Conservation (phyloP, 2,113 vertebrate genomes). For the Psittacula cyanocephala region DNA sequence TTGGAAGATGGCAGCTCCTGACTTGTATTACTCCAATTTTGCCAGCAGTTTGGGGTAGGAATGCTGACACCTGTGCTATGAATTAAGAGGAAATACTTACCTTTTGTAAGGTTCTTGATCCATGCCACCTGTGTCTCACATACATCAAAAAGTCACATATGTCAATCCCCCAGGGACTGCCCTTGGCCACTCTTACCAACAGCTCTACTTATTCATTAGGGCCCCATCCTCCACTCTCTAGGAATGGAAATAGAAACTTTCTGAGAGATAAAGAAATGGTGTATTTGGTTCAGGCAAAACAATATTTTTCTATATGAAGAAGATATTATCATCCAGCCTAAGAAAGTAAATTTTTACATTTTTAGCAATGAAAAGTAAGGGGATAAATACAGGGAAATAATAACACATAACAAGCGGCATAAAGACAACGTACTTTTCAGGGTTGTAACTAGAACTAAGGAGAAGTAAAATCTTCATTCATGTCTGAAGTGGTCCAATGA, state of each 20-base stretch:
- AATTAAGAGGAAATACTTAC: not conserved
- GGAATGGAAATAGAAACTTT: not conserved
- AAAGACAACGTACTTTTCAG: not conserved
- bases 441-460: not conserved
- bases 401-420: not conserved
- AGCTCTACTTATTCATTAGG: not conserved
- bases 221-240: accelerated
- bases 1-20: not conserved
- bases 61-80: not conserved
- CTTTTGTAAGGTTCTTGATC: not conserved
- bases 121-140: not conserved
- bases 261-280: not conserved
- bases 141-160: not conserved
- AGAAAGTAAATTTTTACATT: not conserved
- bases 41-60: not conserved
- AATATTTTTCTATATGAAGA: not conserved
- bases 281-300: not conserved
- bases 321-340: not conserved
- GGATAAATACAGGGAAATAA: not conserved
- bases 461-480: not conserved
- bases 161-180: not conserved
- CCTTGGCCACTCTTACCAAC: not conserved
- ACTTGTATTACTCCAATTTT: not conserved
- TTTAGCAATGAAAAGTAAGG: not conserved
- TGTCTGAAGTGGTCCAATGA: not conserved